These are phyloP conservation scores for Hymenopus coronatus DNA, from an alignment of 2,888 invertebrate species.

Conservation along the genomic window DNA sequence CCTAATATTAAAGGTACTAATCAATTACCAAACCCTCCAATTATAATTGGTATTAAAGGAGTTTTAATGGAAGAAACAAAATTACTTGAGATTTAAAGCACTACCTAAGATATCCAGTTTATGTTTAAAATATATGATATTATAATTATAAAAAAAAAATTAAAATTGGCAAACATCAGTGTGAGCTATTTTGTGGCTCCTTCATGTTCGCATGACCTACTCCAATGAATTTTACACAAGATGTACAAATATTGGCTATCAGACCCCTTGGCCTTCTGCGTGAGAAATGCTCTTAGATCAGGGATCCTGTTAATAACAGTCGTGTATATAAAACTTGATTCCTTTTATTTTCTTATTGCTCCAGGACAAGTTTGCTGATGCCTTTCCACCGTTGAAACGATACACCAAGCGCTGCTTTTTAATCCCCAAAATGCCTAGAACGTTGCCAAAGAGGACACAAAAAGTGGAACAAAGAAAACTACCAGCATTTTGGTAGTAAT, in stretches of 20 bases:
- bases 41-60: no score
- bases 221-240: not conserved
- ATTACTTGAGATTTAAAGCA: no score
- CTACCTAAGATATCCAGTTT: no score
- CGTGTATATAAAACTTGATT: not conserved
- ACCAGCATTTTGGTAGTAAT: not conserved
- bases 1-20: no score
- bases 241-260: not conserved
- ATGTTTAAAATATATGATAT: no score
- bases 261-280: not conserved
- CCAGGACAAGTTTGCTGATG: not conserved
- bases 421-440: not conserved
- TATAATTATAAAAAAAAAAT: no score
- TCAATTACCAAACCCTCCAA: no score
- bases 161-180: no score
- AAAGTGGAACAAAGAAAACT: not conserved
- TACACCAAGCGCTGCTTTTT: not conserved
- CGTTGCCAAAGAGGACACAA: not conserved
- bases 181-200: not conserved
- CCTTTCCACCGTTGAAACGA: not conserved
- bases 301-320: not conserved
- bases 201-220: not conserved
- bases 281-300: not conserved
- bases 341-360: not conserved
- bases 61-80: no score